These are phyloP conservation scores for Liolophura sinensis DNA, from an alignment of 1,140 invertebrate genomes.

Conservation along the genomic window DNA sequence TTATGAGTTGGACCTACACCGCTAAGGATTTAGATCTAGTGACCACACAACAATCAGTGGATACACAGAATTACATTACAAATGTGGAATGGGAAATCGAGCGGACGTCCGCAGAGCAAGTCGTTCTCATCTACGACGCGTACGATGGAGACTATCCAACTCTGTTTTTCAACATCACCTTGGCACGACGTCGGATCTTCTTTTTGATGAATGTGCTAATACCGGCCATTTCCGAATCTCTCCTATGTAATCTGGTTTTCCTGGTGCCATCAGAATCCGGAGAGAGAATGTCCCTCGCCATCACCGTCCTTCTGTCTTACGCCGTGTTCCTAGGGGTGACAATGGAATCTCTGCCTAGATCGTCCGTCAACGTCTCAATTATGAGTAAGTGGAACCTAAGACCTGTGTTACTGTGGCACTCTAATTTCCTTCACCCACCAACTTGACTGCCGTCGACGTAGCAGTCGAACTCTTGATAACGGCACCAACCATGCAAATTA, in stretches of 20 bases:
- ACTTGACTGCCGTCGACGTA: too few relatives aligned
- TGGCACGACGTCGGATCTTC: constrained; percentile 93
- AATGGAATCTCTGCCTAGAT: constrained; percentile 82
- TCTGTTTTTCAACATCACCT: constrained; percentile 65
- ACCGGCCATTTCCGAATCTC: constrained; percentile 57
- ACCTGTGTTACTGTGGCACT: too few relatives aligned
- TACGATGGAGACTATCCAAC: too few relatives aligned
- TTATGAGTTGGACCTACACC: constrained; percentile 91
- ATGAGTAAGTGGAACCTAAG: too few relatives aligned
- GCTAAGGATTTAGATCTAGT: constrained; percentile 11
- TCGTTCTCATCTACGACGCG: too few relatives aligned
- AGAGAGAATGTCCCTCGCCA: constrained; percentile 70
- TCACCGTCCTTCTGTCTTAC: constrained; percentile 67
- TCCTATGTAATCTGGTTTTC: constrained; percentile 56
- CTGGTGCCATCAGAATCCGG: constrained; percentile 64
- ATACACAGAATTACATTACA: constrained; percentile 11
- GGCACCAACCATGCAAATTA: too few relatives aligned
- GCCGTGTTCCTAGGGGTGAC: constrained; percentile 69
- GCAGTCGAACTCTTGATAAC: too few relatives aligned
- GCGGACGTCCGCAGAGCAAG: constrained; percentile 1
- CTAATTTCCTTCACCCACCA: too few relatives aligned
- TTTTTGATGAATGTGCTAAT: constrained; percentile 63
- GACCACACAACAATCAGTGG: constrained; percentile 3
- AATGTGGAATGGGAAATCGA: constrained; percentile 25
- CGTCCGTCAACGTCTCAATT: too few relatives aligned